These are phyloP conservation scores for Erpornis zantholeuca DNA, from an alignment of 2,113 vertebrate species.

Conservation along the genomic window DNA sequence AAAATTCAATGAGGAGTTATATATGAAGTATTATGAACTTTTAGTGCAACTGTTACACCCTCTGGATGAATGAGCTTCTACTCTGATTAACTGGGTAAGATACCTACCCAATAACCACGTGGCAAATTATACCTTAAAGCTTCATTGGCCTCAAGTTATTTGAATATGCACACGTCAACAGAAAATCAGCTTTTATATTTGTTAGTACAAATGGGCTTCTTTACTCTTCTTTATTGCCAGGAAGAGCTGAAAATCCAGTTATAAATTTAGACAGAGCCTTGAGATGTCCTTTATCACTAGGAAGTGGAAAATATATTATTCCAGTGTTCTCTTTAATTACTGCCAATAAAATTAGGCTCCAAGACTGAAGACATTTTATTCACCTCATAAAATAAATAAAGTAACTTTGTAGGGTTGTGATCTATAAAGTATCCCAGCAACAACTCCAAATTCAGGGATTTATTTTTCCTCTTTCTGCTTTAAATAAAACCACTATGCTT, in stretches of 20 bases:
- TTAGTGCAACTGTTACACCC: background rate
- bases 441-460: background rate
- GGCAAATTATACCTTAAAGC: background rate
- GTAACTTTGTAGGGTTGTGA: background rate
- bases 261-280: background rate
- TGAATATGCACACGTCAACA: background rate
- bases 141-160: background rate
- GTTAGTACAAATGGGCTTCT: background rate
- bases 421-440: background rate
- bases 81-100: background rate
- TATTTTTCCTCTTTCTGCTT: background rate
- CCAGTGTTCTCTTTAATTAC: background rate
- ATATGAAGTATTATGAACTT: background rate
- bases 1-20: background rate
- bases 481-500: background rate
- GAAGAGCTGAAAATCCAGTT: background rate
- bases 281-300: background rate
- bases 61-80: background rate
- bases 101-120: background rate
- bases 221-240: background rate
- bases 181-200: background rate
- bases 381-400: background rate
- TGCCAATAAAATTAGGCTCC: background rate
- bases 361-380: background rate
- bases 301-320: background rate